Conservation (phyloP, 2,797 vertebrate species). For the Coregonus sp. region DNA sequence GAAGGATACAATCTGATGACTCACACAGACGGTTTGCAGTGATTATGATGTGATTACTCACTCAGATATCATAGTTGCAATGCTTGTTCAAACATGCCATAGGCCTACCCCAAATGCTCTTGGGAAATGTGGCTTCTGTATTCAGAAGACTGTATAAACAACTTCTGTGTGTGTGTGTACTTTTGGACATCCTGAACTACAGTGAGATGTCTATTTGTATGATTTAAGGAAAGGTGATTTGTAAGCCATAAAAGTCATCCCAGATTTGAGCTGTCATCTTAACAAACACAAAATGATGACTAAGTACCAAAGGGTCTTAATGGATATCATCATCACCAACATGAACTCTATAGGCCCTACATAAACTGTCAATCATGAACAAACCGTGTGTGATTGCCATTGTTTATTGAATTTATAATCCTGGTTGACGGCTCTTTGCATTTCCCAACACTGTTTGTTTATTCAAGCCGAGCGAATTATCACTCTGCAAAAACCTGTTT, state of each 20-base stretch:
- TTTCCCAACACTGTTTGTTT: constrained; percentile 1
- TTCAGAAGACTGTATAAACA: not conserved
- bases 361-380: no score
- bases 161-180: not conserved
- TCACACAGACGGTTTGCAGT: not conserved
- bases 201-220: not conserved
- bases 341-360: no score
- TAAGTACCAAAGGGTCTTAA: not conserved
- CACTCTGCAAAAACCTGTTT: not conserved
- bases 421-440: not conserved
- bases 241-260: not conserved
- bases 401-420: not conserved
- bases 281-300: not conserved
- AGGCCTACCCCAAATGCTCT: not conserved
- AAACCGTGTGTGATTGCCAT: no score
- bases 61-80: not conserved
- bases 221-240: not conserved
- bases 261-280: not conserved
- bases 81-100: not conserved
- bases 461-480: not conserved
- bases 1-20: not conserved
- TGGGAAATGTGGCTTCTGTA: not conserved
- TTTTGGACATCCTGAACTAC: not conserved
- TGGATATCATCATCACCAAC: not conserved
- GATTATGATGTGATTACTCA: not conserved